Conservation (phyloP, 2,113 vertebrate genomes). For the Zosterops lateralis region DNA sequence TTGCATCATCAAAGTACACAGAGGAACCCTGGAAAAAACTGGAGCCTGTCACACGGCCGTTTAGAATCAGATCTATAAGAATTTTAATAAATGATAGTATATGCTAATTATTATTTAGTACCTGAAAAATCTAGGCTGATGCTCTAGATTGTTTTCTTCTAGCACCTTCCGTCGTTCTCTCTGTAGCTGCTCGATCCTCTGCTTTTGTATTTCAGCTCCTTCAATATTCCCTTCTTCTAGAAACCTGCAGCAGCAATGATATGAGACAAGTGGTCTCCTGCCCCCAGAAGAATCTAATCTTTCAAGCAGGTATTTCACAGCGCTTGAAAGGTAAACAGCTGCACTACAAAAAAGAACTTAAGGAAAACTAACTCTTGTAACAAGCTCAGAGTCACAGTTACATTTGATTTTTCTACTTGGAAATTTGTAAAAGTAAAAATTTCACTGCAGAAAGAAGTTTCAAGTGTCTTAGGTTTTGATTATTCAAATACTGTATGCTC, state of each 20-base stretch:
- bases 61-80: neutral
- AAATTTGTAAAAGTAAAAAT: neutral
- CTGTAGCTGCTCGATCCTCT: constrained; percentile 93
- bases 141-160: constrained; percentile 83
- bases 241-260: constrained; percentile 71
- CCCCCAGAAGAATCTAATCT: neutral
- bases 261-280: neutral
- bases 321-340: neutral
- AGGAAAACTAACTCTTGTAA: neutral
- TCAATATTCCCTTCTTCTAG: constrained; percentile 92
- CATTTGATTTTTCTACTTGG: neutral
- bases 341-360: neutral
- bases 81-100: neutral
- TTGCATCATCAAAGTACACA: neutral
- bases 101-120: constrained; percentile 26
- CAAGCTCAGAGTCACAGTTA: neutral
- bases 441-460: neutral
- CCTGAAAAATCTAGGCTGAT: constrained; percentile 95
- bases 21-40: neutral
- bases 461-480: neutral
- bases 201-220: constrained; percentile 89
- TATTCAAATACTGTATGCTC: neutral
- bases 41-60: neutral
- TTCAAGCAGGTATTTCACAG: neutral
- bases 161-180: constrained; percentile 85